Conservation (phyloP, 2,888 invertebrate genomes). For the Tipula helvola region DNA sequence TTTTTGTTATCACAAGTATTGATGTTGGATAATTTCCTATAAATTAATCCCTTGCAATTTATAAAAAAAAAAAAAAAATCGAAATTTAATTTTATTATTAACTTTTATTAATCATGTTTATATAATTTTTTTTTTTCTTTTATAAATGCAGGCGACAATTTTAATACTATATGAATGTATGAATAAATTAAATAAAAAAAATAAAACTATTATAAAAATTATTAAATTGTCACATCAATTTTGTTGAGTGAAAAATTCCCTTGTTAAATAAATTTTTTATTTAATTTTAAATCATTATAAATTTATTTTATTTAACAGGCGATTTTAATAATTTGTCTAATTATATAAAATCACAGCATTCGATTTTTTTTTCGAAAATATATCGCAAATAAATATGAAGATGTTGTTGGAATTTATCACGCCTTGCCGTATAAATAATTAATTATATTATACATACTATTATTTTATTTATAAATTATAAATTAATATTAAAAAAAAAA, state of each 20-base stretch:
- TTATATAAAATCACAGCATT: not conserved
- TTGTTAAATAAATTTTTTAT: slow-evolving; percentile 23
- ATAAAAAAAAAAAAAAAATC: not conserved
- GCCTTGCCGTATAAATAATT: not conserved
- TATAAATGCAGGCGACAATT: slow-evolving; percentile 16
- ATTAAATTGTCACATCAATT: slow-evolving; percentile 36
- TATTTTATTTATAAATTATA: not conserved
- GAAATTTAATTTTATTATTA: not conserved
- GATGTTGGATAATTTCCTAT: slow-evolving; percentile 7
- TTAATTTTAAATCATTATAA: not conserved
- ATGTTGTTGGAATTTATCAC: not conserved
- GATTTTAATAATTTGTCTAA: not conserved
- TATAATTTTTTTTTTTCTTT: not conserved
- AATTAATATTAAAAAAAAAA: not conserved
- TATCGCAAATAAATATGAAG: not conserved
- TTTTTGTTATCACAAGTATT: slow-evolving; percentile 6
- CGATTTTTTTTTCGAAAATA: not conserved
- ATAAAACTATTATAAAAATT: not conserved
- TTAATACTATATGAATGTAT: slow-evolving; percentile 11
- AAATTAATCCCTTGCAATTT: not conserved
- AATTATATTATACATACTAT: not conserved
- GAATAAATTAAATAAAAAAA: not conserved
- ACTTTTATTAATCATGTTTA: not conserved
- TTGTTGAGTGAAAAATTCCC: slow-evolving; percentile 37
- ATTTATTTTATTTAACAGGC: slow-evolving; percentile 10